These are phyloP conservation scores for Acrocephalus scirpaceus DNA, from an alignment of 2,797 vertebrate species.

Conservation along the genomic window DNA sequence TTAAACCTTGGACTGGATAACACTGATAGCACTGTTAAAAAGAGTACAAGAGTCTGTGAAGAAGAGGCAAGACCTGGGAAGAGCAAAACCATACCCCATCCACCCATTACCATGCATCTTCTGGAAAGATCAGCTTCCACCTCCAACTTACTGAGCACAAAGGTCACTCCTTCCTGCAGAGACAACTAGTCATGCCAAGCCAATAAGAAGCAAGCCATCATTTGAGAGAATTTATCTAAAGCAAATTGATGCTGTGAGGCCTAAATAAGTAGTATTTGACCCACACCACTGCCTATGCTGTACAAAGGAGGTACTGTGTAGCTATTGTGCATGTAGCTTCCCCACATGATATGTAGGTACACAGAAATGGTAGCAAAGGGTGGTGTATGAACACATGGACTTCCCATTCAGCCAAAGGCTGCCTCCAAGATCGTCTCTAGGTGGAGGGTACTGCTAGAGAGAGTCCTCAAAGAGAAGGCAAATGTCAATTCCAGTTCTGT, in stretches of 20 bases:
- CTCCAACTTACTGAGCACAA: background rate
- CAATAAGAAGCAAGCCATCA: background rate
- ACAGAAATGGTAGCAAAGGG: background rate
- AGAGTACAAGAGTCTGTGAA: background rate
- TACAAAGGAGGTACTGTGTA: background rate
- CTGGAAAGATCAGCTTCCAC: background rate
- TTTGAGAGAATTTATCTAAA: background rate
- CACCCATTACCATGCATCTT: background rate
- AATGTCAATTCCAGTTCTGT: background rate
- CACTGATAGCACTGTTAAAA: background rate
- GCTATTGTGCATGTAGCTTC: background rate
- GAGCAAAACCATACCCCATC: background rate
- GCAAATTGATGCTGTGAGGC: background rate
- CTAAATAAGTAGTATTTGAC: background rate
- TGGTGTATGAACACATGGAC: background rate
- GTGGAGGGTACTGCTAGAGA: background rate
- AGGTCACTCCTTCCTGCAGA: background rate
- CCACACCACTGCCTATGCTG: background rate
- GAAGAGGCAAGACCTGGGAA: background rate
- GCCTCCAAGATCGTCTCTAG: background rate
- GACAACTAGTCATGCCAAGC: background rate
- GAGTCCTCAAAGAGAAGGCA: background rate
- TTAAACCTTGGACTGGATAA: background rate
- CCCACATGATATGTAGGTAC: rapidly evolving
- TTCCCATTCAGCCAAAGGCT: background rate